Evolutionary conservation across 2,113 vertebrate genomes (phyloP), one percentile per base, ranked within the genome.

Genomic region (Lampris megalopsis): DNA sequence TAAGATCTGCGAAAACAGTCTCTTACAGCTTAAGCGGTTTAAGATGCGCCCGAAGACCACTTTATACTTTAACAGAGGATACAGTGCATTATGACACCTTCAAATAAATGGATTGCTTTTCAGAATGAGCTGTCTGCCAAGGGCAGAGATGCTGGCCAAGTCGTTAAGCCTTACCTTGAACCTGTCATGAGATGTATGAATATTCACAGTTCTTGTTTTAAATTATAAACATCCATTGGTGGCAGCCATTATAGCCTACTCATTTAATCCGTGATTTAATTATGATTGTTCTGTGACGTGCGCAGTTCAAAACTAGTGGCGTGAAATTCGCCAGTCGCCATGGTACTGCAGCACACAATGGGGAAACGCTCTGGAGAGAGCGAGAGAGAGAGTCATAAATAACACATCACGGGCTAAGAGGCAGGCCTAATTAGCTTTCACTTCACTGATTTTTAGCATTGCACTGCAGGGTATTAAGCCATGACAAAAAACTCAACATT

Each of bases 141-240:
- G 42, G 38, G 76, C n/a, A 7, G 68, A n/a, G 78, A 71, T 9
- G 57, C 9, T 48, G 70, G 75, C 36, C 85, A 41, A 70, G 69
- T 79, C 62, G 65, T 80, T 79, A 83, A 79, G 65, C 64, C 77
- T 62, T 3, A 24, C 40, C 3, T 54, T 71, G 67, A 24, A 84
- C 80, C 80, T 65, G 82, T 88, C 82, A 72, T 8, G 13, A 64
- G 35, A 0, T 1, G n/a, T 5, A 81, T 91, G 83, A 88, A 91
- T 91, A 91, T 89, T 89, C 88, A 91, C 84, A 47, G 70, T 62
- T 78, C 86, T 71, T 73, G 64, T 84, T 87, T 73, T 88, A 82
- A 87, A 88, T 88, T 82, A 86, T 88, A 88, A 87, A 88, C 77
- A 77, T 8, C 63, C 63, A 50, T 10, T 52, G 66, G 52, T 45